Conservation (phyloP, 2,797 vertebrate genomes). For the Apogon talboti region DNA sequence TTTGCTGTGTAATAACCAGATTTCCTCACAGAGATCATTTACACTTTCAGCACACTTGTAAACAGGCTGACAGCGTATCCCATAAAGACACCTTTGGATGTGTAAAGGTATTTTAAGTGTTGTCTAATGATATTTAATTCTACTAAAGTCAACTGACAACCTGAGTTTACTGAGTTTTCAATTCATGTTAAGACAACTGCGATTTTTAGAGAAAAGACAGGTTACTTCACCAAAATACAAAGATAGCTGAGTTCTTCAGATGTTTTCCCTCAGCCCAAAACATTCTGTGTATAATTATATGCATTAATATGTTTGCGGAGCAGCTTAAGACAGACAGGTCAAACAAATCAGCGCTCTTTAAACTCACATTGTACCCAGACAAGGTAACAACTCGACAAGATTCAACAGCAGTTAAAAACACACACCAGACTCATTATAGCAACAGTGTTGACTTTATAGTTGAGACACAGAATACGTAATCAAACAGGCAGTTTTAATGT, state of each 20-base stretch:
- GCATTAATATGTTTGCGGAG: not conserved
- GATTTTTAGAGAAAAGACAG: not conserved
- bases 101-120: no score
- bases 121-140: no score
- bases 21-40: slow-evolving; percentile 12
- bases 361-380: not conserved
- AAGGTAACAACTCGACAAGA: not conserved
- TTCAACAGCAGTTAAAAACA: not conserved
- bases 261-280: not conserved
- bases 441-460: slow-evolving; percentile 13
- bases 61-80: not conserved
- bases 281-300: not conserved
- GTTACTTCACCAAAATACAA: not conserved
- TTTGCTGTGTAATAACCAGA: slow-evolving; percentile 14
- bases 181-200: no score
- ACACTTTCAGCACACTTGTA: not conserved
- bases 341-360: not conserved
- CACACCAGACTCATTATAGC: not conserved
- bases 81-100: not conserved
- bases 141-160: no score
- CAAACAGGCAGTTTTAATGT: slow-evolving; percentile 40
- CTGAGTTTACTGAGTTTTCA: no score
- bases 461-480: slow-evolving; percentile 14
- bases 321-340: not conserved
- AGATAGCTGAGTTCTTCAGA: not conserved